Conservation (phyloP, 2,888 invertebrate species). For the Aelia acuminata region DNA sequence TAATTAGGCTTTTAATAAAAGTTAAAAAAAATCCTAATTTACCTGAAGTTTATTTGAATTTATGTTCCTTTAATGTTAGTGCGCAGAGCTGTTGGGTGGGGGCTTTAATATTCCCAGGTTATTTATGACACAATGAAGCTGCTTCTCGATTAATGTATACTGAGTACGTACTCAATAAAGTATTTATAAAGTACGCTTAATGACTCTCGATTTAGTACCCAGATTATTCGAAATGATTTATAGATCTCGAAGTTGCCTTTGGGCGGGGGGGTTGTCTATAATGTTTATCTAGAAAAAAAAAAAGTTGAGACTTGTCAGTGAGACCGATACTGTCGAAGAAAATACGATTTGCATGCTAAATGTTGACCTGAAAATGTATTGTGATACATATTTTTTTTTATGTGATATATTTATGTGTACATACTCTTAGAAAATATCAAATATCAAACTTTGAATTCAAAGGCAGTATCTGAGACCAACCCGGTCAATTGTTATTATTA, state of each 20-base stretch:
- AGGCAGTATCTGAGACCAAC: too few species aligned
- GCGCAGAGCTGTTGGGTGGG: neutral
- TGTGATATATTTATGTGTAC: too few species aligned
- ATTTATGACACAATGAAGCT: neutral
- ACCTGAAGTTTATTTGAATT: neutral
- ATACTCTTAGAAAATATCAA: too few species aligned
- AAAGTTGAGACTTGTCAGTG: neutral
- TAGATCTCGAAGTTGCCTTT: neutral
- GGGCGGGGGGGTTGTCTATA: neutral
- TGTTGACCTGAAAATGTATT: too few species aligned
- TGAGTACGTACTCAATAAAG: constrained; percentile 3
- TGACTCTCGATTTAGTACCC: neutral
- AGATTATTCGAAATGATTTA: constrained; percentile 14
- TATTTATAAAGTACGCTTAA: neutral
- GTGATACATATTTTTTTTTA: too few species aligned
- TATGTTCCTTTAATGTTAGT: constrained; percentile 12
- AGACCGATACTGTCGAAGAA: constrained; percentile 8
- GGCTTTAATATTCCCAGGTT: constrained; percentile 4
- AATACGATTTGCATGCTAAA: neutral
- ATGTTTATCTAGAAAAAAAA: neutral
- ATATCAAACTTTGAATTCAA: too few species aligned
- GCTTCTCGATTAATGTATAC: neutral
- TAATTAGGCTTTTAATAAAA: constrained; percentile 19
- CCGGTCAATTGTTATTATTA: too few species aligned
- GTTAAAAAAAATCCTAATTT: neutral